phyloP scores from a whole-genome alignment of 2,888 invertebrate genomes.

The Agelastica alni region DNA sequence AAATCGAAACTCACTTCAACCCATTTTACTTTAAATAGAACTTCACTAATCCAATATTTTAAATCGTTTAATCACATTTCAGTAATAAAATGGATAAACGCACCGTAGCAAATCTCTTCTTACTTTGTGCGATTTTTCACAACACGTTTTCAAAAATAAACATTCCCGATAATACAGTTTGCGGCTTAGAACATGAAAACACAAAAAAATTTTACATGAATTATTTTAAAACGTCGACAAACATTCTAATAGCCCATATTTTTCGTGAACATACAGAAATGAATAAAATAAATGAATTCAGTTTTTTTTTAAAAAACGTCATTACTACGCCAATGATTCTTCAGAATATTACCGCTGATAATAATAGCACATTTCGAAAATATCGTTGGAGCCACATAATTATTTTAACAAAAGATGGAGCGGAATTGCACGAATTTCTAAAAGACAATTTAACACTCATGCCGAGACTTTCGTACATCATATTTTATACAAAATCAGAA shows the following conservation, averaged over 20 bases:
- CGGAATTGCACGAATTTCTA: neutral
- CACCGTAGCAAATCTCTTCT: too few relatives aligned
- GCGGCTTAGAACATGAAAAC: neutral
- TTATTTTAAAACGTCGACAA: neutral
- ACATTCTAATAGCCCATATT: neutral
- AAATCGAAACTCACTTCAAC: too few relatives aligned
- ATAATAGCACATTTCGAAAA: neutral
- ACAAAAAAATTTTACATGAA: neutral
- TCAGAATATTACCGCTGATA: neutral
- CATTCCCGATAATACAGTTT: neutral
- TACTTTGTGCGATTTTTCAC: too few relatives aligned
- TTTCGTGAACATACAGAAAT: neutral
- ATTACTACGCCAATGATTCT: neutral
- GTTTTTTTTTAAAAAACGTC: neutral
- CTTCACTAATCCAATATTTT: too few relatives aligned
- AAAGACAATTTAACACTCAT: neutral
- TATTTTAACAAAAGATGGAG: slow-evolving; percentile 1
- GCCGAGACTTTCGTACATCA: neutral
- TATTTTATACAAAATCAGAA: slow-evolving; percentile 1
- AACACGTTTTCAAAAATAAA: too few relatives aligned
- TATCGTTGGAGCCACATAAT: neutral
- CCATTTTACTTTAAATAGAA: too few relatives aligned
- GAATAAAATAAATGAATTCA: neutral
- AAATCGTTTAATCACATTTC: too few relatives aligned
- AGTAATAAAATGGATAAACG: too few relatives aligned